Percentiles rank a stretch among this genome's conserved stretches.
These are phyloP conservation scores for Falco biarmicus DNA, from an alignment of 2,797 vertebrate species.

Conservation along the genomic window DNA sequence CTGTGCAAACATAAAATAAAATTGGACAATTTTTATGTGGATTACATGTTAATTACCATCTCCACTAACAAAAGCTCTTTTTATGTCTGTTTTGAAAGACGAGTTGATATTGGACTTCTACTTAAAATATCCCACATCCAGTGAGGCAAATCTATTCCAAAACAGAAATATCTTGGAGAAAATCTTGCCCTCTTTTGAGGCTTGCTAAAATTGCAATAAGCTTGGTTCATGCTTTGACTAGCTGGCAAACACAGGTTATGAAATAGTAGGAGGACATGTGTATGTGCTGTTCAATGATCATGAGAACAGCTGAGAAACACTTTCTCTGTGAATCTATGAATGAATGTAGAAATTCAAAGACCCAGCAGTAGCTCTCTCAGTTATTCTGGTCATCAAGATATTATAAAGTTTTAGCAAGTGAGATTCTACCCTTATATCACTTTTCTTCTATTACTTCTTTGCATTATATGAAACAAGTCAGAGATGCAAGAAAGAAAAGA, in stretches of 20 bases:
- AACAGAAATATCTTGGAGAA: constrained; percentile 38
- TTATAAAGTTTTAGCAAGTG: neutral
- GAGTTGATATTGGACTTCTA: neutral
- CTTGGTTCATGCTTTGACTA: constrained; percentile 31
- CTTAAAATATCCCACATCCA: constrained; percentile 22
- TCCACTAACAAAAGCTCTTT: neutral
- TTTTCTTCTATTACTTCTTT: neutral
- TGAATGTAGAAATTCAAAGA: constrained; percentile 2
- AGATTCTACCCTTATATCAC: neutral
- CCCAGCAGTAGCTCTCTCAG: neutral
- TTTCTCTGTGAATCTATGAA: constrained; percentile 22
- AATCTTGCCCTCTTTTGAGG: constrained; percentile 23
- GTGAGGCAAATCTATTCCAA: neutral
- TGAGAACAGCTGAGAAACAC: constrained; percentile 35
- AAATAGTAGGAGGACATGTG: constrained; percentile 50
- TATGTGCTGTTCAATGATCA: constrained; percentile 29
- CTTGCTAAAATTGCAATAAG: constrained; percentile 37
- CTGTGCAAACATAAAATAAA: constrained; percentile 11
- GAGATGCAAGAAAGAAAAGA: neutral
- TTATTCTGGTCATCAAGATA: neutral
- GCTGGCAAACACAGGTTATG: constrained; percentile 39
- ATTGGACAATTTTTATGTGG: neutral
- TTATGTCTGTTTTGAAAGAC: constrained; percentile 18
- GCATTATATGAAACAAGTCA: neutral
- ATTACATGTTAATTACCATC: constrained; percentile 17